A percentile compares a stretch with the other conserved stretches of the same genome.
Evolutionary conservation across 2,888 invertebrate species (phyloP).

Genomic region (Calephelis perditalis): DNA sequence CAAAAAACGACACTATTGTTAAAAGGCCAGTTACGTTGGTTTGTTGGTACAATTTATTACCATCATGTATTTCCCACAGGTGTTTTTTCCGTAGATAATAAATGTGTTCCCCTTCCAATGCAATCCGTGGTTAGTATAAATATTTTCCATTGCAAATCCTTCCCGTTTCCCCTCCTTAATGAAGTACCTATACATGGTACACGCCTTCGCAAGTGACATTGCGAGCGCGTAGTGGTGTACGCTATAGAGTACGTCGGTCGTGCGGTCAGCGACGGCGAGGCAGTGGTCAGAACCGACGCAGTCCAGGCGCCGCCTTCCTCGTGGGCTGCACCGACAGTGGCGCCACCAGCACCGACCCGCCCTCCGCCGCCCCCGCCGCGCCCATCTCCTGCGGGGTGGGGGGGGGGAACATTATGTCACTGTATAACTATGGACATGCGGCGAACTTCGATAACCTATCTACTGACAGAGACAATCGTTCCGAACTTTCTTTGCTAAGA

Average conservation of each 20-base stretch:
- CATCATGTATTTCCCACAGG: too few relatives aligned
- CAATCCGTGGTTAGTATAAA: too few relatives aligned
- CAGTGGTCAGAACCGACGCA: conserved; percentile 83
- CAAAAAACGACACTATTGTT: not conserved
- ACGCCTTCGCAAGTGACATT: not conserved
- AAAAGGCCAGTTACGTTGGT: not conserved
- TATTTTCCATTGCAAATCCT: too few relatives aligned
- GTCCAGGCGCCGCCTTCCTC: conserved; percentile 84
- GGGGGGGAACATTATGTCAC: conserved; percentile 20
- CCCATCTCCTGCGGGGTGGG: conserved; percentile 84
- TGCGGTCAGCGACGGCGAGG: conserved; percentile 40
- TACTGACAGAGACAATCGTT: too few relatives aligned
- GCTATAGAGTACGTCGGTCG: conserved; percentile 12
- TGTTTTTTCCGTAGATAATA: too few relatives aligned
- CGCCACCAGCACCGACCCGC: conserved; percentile 82
- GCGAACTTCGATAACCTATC: too few relatives aligned
- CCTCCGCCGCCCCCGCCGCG: conserved; percentile 71
- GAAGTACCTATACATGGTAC: not conserved
- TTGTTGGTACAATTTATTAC: too few relatives aligned
- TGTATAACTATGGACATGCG: too few relatives aligned
- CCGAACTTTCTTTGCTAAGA: too few relatives aligned
- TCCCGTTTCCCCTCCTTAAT: not conserved
- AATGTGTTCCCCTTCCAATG: too few relatives aligned
- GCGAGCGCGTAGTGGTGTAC: not conserved
- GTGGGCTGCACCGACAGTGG: conserved; percentile 92